Evolutionary conservation across 2,888 invertebrate genomes (phyloP).

Genomic region (Busseola fusca): DNA sequence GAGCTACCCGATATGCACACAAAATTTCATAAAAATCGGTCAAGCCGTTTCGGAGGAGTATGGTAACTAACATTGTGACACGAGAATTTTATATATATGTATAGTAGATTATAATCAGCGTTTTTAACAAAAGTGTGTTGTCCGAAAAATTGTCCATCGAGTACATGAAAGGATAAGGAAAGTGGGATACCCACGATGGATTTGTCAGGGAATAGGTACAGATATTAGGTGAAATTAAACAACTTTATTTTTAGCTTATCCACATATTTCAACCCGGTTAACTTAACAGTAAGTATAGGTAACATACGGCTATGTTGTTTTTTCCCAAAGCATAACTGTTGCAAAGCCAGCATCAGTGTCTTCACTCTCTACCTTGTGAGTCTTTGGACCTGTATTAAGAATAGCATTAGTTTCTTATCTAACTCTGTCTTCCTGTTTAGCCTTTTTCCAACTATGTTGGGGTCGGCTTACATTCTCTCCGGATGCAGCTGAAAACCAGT

Average conservation of each 20-base stretch:
- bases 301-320: conserved; percentile 48
- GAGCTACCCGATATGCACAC: too few species aligned
- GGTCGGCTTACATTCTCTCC: too few species aligned
- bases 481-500: too few species aligned
- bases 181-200: background rate
- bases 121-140: background rate
- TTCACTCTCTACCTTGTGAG: conserved; percentile 63
- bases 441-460: too few species aligned
- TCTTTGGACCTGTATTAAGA: conserved; percentile 64
- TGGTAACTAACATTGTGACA: too few species aligned
- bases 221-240: background rate
- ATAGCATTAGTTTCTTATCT: background rate
- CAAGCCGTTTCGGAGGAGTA: too few species aligned
- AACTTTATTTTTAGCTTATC: background rate
- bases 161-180: background rate
- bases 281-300: too few species aligned
- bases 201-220: background rate
- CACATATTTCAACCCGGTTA: background rate
- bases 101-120: too few species aligned
- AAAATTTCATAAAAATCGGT: too few species aligned
- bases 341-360: conserved; percentile 73
- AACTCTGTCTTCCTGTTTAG: too few species aligned
- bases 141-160: background rate
- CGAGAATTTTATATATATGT: too few species aligned
- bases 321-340: conserved; percentile 71